Percentiles rank a stretch among this genome's conserved stretches.
These are phyloP conservation scores for Delphinapterus leucas DNA, from an alignment of 2,113 vertebrate species.

Conservation along the genomic window DNA sequence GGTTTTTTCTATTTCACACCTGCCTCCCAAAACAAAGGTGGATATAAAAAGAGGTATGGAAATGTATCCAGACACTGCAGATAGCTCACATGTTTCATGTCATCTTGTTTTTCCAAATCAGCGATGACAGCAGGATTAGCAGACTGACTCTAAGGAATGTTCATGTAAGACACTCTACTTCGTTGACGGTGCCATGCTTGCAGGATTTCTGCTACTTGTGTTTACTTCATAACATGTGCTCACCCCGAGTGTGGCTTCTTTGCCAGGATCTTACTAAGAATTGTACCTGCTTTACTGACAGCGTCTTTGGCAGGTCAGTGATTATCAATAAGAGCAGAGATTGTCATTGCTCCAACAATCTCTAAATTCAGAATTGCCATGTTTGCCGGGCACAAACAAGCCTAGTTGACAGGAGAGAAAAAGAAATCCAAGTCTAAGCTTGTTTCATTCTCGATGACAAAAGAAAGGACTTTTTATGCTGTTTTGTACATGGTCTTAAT, in stretches of 20 bases:
- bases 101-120: background rate
- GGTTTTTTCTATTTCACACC: background rate
- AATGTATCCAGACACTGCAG: background rate
- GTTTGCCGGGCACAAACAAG: background rate
- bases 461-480: constrained; percentile 20
- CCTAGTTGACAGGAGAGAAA: background rate
- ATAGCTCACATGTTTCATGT: background rate
- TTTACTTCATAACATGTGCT: background rate
- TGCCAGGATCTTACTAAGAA: background rate
- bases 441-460: background rate
- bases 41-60: background rate
- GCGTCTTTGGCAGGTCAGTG: background rate
- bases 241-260: background rate
- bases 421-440: constrained; percentile 43
- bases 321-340: background rate
- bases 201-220: background rate
- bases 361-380: background rate
- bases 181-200: fast-evolving
- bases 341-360: background rate
- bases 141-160: background rate
- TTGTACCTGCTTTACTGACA: background rate
- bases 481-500: background rate
- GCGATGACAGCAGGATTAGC: background rate
- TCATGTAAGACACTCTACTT: background rate
- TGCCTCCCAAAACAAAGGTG: background rate